A percentile compares a stretch with the other conserved stretches of the same genome.
Evolutionary conservation across 1,140 invertebrate genomes (phyloP).

Genomic region (Magallana angulata): DNA sequence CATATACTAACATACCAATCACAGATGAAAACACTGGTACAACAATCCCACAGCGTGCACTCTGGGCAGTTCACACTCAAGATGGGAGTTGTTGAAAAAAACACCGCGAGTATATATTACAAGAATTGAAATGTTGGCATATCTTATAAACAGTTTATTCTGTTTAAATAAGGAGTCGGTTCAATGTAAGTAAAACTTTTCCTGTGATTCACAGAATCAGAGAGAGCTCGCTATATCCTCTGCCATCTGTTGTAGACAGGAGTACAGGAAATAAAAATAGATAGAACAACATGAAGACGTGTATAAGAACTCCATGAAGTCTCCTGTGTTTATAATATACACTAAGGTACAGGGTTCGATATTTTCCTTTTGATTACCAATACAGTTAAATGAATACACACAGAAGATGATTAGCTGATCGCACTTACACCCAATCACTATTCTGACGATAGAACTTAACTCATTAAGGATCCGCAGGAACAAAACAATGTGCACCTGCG

Average conservation of each 20-base stretch:
- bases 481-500: slow-evolving; percentile 17
- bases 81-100: slow-evolving; percentile 39
- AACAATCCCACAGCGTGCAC: not conserved
- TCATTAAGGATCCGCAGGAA: not conserved
- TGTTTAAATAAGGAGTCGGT: not conserved
- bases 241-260: not conserved
- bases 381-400: not conserved
- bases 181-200: slow-evolving; percentile 24
- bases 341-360: not conserved
- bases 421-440: not conserved
- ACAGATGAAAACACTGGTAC: not conserved
- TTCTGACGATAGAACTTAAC: not conserved
- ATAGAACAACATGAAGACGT: not conserved
- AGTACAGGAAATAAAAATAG: not conserved
- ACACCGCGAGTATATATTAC: slow-evolving; percentile 19
- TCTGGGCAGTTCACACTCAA: slow-evolving; percentile 27
- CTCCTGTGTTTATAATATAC: not conserved
- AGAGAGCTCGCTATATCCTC: not conserved
- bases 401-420: not conserved
- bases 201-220: not conserved
- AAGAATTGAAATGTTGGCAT: slow-evolving; percentile 33
- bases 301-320: not conserved
- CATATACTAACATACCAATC: slow-evolving; percentile 33
- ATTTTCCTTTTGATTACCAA: not conserved
- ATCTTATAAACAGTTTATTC: slow-evolving; percentile 41